A percentile compares a stretch with the other conserved stretches of the same genome.
These are phyloP conservation scores for Ctenicera cuprea DNA, from an alignment of 2,888 invertebrate species.

Conservation along the genomic window DNA sequence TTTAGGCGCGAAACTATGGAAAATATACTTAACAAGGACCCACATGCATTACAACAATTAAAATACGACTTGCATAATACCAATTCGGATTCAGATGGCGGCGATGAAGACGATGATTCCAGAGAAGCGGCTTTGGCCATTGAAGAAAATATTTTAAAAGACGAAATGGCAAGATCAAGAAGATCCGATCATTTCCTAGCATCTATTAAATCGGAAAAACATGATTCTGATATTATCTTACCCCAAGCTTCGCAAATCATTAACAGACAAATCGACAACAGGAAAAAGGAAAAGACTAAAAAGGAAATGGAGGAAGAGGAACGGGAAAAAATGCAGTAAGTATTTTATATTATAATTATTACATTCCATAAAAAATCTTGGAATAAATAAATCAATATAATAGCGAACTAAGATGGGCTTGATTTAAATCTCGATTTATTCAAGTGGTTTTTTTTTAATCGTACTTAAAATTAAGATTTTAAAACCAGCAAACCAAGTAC, in stretches of 20 bases:
- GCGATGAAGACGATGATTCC: conserved; percentile 66
- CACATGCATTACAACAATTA: conserved; percentile 62
- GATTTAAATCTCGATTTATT: no score
- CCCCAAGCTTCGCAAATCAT: conserved; percentile 65
- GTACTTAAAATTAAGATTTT: no score
- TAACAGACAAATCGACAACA: conserved; percentile 66
- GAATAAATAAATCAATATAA: neutral
- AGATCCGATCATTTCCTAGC: conserved; percentile 33
- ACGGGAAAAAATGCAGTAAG: conserved; percentile 96
- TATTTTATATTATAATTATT: conserved; percentile 61
- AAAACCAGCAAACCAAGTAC: no score
- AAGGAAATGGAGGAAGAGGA: conserved; percentile 95
- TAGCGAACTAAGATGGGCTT: no score
- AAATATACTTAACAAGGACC: conserved; percentile 39
- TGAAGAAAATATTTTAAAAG: conserved; percentile 64
- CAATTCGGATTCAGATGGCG: conserved; percentile 67
- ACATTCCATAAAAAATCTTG: neutral
- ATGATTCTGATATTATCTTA: conserved; percentile 65
- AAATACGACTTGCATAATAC: conserved; percentile 66
- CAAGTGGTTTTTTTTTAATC: no score
- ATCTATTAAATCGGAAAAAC: conserved; percentile 29
- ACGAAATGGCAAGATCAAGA: conserved; percentile 40
- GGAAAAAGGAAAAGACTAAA: conserved; percentile 84
- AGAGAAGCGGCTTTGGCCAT: conserved; percentile 63
- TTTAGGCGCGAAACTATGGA: conserved; percentile 29